phyloP scores from a whole-genome alignment of 2,888 invertebrate genomes.

The Agapostemon virescens region DNA sequence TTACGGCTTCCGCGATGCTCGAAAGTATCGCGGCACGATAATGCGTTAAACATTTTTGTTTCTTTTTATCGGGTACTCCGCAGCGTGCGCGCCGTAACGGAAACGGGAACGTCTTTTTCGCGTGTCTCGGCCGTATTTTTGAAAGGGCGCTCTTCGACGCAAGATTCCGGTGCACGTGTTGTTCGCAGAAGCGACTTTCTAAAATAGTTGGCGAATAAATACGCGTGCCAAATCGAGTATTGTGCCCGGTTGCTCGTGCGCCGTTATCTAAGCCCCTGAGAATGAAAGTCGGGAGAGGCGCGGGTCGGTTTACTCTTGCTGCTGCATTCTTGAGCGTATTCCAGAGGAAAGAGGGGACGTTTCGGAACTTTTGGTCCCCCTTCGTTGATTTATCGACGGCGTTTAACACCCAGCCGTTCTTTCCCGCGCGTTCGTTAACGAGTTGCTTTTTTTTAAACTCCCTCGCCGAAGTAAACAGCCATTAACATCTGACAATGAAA shows the following conservation, averaged over 20 bases:
- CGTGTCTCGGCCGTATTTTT: neutral
- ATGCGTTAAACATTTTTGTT: neutral
- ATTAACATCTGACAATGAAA: neutral
- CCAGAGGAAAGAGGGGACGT: constrained; percentile 11
- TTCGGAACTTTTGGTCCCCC: constrained; percentile 17
- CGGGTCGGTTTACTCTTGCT: constrained; percentile 16
- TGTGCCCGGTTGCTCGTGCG: neutral
- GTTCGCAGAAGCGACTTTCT: constrained; percentile 41
- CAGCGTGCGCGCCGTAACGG: neutral
- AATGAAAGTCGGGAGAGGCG: constrained; percentile 36
- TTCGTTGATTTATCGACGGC: constrained; percentile 27
- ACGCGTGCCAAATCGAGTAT: constrained; percentile 39
- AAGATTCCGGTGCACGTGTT: constrained; percentile 30
- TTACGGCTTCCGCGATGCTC: neutral
- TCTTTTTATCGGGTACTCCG: neutral
- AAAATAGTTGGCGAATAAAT: constrained; percentile 46
- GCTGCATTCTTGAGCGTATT: constrained; percentile 32
- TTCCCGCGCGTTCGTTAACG: neutral
- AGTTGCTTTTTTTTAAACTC: neutral
- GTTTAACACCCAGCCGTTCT: neutral
- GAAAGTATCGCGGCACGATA: neutral
- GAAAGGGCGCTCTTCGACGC: neutral
- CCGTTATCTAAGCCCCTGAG: constrained; percentile 31
- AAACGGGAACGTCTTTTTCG: neutral
- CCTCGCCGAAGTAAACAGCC: neutral